A percentile compares a stretch with the other conserved stretches of the same genome.
Evolutionary conservation across 1,140 invertebrate species (phyloP).

Genomic region (Lamellibrachia luymesi): DNA sequence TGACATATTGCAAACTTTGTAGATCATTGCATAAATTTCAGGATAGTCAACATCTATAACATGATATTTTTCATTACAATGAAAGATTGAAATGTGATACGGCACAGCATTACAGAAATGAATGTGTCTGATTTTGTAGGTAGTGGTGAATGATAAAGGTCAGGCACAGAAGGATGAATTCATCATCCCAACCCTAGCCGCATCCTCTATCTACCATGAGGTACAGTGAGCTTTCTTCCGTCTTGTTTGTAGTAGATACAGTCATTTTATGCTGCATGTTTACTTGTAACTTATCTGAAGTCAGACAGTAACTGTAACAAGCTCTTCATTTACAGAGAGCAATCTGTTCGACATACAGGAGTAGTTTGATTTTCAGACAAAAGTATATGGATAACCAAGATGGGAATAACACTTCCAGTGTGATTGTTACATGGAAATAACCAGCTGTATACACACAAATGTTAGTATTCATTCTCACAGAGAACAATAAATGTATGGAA

Average conservation of each 20-base stretch:
- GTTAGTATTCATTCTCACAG: too few species aligned
- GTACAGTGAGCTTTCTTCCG: conserved; percentile 51
- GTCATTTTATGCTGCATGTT: background rate
- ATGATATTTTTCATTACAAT: too few species aligned
- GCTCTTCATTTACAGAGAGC: background rate
- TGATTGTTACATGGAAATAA: too few species aligned
- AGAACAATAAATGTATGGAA: too few species aligned
- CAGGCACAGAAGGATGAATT: conserved; percentile 79
- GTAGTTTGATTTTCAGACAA: background rate
- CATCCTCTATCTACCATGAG: conserved; percentile 89
- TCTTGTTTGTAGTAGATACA: conserved; percentile 1
- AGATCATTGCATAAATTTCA: too few species aligned
- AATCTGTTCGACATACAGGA: background rate
- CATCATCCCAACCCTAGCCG: conserved; percentile 81
- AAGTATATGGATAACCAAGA: background rate
- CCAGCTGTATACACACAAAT: too few species aligned
- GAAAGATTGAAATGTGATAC: background rate
- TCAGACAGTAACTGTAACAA: background rate
- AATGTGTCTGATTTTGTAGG: conserved; percentile 52
- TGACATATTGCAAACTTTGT: background rate
- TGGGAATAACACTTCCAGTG: too few species aligned
- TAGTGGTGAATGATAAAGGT: conserved; percentile 72
- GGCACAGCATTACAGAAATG: background rate
- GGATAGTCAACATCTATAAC: too few species aligned
- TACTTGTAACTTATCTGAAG: background rate